Base-by-base conservation (phyloP, 1,140 invertebrate species). In the Achatina immaculata region DNA sequence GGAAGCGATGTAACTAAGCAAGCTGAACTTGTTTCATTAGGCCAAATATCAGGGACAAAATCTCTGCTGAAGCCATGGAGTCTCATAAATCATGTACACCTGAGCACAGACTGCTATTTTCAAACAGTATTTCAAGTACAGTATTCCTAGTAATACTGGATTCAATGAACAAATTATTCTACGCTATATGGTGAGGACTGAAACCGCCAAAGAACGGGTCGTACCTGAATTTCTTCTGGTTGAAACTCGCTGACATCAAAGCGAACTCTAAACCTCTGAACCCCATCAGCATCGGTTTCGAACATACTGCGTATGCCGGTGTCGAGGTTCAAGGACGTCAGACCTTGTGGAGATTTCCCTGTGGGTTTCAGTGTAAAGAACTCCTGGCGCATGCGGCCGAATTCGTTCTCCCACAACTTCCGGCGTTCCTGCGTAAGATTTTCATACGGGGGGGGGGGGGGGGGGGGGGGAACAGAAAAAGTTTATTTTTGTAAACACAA, bases 241-340 rank as follows among this genome's bases (percentile, higher is more conserved):
- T 85, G 86, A 77, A 91, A 90, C 84, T 90, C 88, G 77, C 86
- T 89, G 31, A 90, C 89, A 81, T 91, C 89, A 83, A 91, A 91
- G 31, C 90, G 82, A 38, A 90, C 88, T 71, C 86, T 88, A 81
- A 90, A 90, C 14, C 81, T 81, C 43, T 88, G 86, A n/a, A 83
- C 68, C 11, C 89, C 89, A 34, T 86, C 82, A 40, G 83, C 83
- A 62, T 88, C 89, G 4, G 82, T 84, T 71, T 89, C 88, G 81
- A 87, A 88, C 40, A 88, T 76, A 79, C 86, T 87, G 38, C 81
- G 82, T 3, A 86, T 75, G n/a, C 77, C 74, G 42, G 78, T 62
- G 73, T 76, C 34, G 1, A 75, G 42, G 68, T 80, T 82, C 34
- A 65, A 1, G 19, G 71, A 78, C 73, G 81, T 84, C 82, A 34